Evolutionary conservation across 2,113 vertebrate genomes (phyloP).

Genomic region (Mobula birostris): DNA sequence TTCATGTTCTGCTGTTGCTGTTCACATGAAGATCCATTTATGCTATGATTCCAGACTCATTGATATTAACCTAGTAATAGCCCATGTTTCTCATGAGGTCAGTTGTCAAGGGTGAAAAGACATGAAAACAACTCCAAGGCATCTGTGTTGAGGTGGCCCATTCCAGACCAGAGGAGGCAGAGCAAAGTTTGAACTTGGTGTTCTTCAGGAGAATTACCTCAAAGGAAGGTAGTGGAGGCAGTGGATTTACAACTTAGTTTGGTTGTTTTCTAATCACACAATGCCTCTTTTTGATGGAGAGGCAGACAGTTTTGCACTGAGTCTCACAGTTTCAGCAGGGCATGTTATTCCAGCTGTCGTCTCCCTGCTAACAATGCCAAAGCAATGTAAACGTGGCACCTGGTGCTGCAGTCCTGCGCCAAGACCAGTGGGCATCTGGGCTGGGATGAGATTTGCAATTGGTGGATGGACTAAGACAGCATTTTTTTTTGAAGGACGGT

Average conservation of each 20-base stretch:
- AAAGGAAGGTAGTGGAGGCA: neutral
- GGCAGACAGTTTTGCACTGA: neutral
- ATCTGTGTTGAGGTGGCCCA: neutral
- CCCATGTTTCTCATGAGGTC: neutral
- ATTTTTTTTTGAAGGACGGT: too few species aligned
- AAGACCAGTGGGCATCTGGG: too few species aligned
- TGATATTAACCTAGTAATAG: neutral
- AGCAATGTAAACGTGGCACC: too few species aligned
- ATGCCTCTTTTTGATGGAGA: neutral
- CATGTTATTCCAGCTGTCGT: too few species aligned
- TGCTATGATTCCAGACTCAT: neutral
- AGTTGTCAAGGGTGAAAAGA: neutral
- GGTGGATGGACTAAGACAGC: too few species aligned
- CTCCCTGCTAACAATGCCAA: too few species aligned
- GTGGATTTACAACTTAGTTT: neutral
- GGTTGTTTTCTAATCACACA: neutral
- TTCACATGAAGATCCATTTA: neutral
- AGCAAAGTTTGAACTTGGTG: neutral
- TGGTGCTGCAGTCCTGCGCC: too few species aligned
- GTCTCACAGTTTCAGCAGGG: too few species aligned
- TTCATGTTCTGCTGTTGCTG: neutral
- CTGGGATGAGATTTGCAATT: too few species aligned
- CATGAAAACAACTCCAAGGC: neutral
- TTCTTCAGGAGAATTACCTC: neutral
- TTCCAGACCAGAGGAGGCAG: neutral